Conservation (phyloP, 2,888 invertebrate species). For the Apamea anceps region DNA sequence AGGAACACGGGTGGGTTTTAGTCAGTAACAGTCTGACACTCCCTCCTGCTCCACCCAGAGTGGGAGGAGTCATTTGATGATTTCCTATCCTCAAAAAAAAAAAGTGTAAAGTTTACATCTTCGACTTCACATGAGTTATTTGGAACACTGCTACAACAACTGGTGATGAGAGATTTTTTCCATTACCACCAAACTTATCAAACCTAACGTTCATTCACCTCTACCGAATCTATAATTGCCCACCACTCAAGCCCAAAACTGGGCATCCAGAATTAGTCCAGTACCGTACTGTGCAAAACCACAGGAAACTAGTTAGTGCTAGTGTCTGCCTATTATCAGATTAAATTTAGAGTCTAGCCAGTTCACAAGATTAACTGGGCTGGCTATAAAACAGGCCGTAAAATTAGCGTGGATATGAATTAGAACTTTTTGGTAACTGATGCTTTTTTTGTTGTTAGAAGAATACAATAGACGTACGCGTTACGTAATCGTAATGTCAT, state of each 20-base stretch:
- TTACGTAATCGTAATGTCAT: not conserved
- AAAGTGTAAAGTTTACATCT: no score
- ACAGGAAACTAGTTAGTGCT: constrained; percentile 57
- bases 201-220: not conserved
- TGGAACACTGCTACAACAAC: not conserved
- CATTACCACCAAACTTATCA: not conserved
- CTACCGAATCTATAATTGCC: not conserved
- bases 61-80: no score
- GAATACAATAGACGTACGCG: not conserved
- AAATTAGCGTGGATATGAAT: constrained; percentile 31
- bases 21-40: no score
- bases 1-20: no score
- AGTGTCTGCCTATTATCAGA: constrained; percentile 68
- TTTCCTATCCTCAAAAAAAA: no score
- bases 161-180: not conserved
- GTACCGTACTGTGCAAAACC: constrained; percentile 50
- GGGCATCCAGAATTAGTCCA: constrained; percentile 25
- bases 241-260: not conserved
- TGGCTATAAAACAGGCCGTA: constrained; percentile 42
- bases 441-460: not conserved
- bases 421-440: not conserved
- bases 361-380: constrained; percentile 59
- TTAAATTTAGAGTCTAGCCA: constrained; percentile 63
- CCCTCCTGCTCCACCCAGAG: no score
- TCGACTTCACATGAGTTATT: no score